Evolutionary conservation across 2,888 invertebrate species (phyloP), one percentile per base, ranked within the genome.

Genomic region (Holacanthella duospinosa): DNA sequence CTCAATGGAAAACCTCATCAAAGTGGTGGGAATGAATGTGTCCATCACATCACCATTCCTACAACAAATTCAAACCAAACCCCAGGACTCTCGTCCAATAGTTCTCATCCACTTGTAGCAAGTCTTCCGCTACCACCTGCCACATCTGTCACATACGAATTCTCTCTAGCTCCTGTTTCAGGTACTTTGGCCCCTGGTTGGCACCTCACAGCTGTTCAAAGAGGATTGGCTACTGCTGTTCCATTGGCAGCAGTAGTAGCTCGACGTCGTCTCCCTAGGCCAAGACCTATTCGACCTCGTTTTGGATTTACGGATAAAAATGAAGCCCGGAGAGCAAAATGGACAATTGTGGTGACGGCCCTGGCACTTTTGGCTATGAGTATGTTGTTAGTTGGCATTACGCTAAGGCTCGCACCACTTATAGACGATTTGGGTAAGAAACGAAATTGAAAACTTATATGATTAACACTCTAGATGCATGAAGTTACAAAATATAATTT

Each of bases 351-450:
- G 78, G 87, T 89, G 74, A 92, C 93, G 54, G 93, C 93, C 66
- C 89, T 89, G 75, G 81, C 93, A 68, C 81, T 93, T 70, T 84
- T 93, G 65, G 85, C 91, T 75, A 88, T 93, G 81, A 92, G 93
- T 78, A 83, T 94, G 74, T 82, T 93, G 70, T 81, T 94, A 65
- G 93, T 94, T 29, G 93, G 93, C 21, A 88, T 93, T 63, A 93
- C 93, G 2, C 81, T 94, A 29, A 82, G 93, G 68, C 92, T 94
- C 91, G 93, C 93, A 19, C 93, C 93, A 16, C 86, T 93, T 71
- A 94, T 94, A 75, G 93, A 94, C 77, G 93, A 93, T 75, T 89
- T 93, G 87, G 93, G 93, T 93, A 79, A 86, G 89, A 55, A 28
- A 29, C n/a, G n/a, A n/a, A n/a, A n/a, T n/a, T n/a, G n/a, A n/a